These are phyloP conservation scores for Chionomys nivalis DNA, from an alignment of 2,113 vertebrate species.

Conservation along the genomic window DNA sequence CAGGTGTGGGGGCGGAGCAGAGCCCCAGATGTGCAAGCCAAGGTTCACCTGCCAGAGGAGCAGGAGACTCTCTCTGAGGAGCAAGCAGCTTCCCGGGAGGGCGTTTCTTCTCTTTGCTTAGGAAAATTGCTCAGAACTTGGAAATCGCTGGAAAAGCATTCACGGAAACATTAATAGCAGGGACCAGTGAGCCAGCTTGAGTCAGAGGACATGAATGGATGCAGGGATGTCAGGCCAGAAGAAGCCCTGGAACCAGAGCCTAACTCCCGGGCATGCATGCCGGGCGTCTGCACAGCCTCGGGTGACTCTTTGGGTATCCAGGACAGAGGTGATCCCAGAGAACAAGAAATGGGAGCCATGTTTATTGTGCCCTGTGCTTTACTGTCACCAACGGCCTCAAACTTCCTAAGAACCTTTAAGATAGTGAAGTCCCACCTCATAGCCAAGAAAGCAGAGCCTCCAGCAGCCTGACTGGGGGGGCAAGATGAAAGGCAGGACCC, in stretches of 20 bases:
- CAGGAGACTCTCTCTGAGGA: not conserved
- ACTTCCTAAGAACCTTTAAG: not conserved
- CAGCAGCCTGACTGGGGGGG: not conserved
- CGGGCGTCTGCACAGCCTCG: accelerated
- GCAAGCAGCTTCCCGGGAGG: not conserved
- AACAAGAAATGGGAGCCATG: not conserved
- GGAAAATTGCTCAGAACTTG: not conserved
- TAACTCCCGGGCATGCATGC: not conserved
- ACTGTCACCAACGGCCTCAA: not conserved
- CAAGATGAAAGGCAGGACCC: not conserved
- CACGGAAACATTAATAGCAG: conserved; percentile 37
- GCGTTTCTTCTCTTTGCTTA: not conserved
- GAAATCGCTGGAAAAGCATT: not conserved
- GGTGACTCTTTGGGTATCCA: not conserved
- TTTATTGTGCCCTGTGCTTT: not conserved
- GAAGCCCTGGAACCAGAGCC: not conserved
- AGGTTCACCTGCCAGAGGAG: not conserved
- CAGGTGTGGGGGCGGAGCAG: not conserved
- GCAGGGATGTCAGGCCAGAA: not conserved
- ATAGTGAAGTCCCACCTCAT: not conserved
- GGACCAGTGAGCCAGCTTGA: not conserved
- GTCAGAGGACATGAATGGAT: not conserved
- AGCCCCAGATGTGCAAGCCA: not conserved
- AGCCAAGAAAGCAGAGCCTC: not conserved
- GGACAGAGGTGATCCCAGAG: not conserved